Conservation (phyloP, 2,113 vertebrate genomes). For the Corythoichthys haematopterus region DNA sequence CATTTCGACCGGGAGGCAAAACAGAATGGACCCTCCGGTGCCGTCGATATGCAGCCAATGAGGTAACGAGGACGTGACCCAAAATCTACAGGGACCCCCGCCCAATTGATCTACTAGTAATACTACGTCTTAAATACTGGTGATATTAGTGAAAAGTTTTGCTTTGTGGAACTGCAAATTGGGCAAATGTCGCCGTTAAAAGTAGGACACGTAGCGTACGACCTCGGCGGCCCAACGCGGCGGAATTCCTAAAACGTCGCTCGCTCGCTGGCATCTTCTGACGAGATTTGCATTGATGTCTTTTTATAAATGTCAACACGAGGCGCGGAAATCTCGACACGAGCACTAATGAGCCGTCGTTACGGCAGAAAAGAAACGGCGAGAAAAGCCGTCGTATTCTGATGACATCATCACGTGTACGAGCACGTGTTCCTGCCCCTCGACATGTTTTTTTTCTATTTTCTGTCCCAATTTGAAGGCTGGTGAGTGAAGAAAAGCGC, state of each 20-base stretch:
- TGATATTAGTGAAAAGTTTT: too few relatives aligned
- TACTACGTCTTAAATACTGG: too few relatives aligned
- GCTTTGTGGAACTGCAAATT: too few relatives aligned
- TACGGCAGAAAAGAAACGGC: background rate
- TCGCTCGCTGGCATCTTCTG: background rate
- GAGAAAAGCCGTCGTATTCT: background rate
- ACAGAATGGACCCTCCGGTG: too few relatives aligned
- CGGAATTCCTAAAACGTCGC: background rate
- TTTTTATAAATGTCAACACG: background rate
- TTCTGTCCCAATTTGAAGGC: conserved; percentile 33
- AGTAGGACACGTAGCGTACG: too few relatives aligned
- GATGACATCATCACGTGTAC: background rate
- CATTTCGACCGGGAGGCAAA: too few relatives aligned
- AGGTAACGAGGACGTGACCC: too few relatives aligned
- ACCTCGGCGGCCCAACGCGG: too few relatives aligned
- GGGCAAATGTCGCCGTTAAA: too few relatives aligned
- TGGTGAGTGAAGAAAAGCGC: conserved; percentile 20
- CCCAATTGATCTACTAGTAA: too few relatives aligned
- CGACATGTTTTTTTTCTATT: background rate
- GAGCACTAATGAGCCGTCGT: background rate
- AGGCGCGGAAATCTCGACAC: background rate
- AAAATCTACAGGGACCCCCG: too few relatives aligned
- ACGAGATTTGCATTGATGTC: background rate
- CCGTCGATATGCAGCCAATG: too few relatives aligned
- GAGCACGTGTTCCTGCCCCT: background rate